Evolutionary conservation across 1,140 invertebrate species (phyloP), one percentile per base, ranked within the genome.

Genomic region (Bombyx mandarina): DNA sequence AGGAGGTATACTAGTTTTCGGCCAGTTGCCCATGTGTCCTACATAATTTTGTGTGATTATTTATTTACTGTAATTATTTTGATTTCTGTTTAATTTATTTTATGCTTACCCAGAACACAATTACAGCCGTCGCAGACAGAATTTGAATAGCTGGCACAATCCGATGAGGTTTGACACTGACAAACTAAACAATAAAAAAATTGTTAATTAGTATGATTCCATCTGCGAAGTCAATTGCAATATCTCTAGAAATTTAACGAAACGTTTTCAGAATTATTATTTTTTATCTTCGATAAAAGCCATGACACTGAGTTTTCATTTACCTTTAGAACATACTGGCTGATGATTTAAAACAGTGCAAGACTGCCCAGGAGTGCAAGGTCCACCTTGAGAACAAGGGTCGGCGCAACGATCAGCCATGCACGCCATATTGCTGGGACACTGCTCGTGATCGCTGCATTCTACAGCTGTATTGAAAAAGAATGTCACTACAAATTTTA

Each of bases 381-480:
- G 93, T 69, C 93, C 94, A 12, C 90, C 88, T 56, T 90, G 81
- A 9, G 88, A 88, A 74, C 93, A 95, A 9, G 93, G 94, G 79
- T 94, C 95, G 45, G 92, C 88, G 69, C 96, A 97, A 57, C 92
- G 90, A 6, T 92, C 90, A 73, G 93, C 91, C 60, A 95, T 88
- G 75, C 96, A 97, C 47, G 94, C 92, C 81, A 94, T 89, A 66
- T 93, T 91, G 8, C 86, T 76, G 7, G 93, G 90, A 78, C 96
- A 97, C 58, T 97, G 95, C 86, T 91, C 90, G 89, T 97, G 95
- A 71, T 91, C 93, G 79, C 92, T 92, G 90, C 96, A 97, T 90
- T 95, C 93, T 89, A 92, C 92, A 85, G 94, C 94, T 95, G 91
- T 94, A 92, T 54, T 67, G 26, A 35, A 35, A 35, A 35, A 35